Base-by-base conservation (phyloP, 2,888 invertebrate species). In the Eristalis arbustorum region DNA sequence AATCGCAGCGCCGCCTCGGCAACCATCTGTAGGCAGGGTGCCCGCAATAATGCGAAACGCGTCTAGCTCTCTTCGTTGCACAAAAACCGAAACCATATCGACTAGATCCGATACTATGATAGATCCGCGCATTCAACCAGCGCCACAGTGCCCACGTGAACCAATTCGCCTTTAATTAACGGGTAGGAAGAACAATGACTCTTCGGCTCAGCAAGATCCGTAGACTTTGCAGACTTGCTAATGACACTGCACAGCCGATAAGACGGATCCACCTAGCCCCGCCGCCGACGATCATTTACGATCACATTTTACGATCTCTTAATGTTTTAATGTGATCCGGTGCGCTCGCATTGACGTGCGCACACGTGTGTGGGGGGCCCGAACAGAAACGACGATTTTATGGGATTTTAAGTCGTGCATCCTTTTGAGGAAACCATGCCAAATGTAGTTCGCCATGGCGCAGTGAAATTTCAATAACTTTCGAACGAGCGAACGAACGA, bases 161-260 rank as follows among this genome's bases (percentile, higher is more conserved):
- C 31, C 79, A 87, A 72, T 87, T 79, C 67, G 59, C 71, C 79
- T 83, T 87, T 87, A 87, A 87, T 87, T 87, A 87, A 87, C 79
- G 72, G 83, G 87, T 87, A 87, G 87, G 87, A 79, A 79, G 87
- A 87, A 87, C 87, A 87, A 87, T 87, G 87, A 87, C 67, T 75
- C 72, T 71, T 10, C 37, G 40, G 40, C 37, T n/a, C 34, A 82
- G 68, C 37, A 59, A 67, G 59, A 64, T 14, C 25, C 49, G 78
- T 62, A 69, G 64, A 73, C 66, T 72, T n/a, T 87, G 49, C 49
- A 57, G 78, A 87, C 83, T 66, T 40, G 82, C 85, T 82, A 85
- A 85, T 85, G 82, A 66, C 71, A 64, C 76, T 82, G 73, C 73
- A 25, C 49, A 18, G 62, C 56, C 63, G 72, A 72, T 49, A 76